Base-by-base conservation (phyloP, 1,140 invertebrate genomes). In the Eufriesea mexicana region DNA sequence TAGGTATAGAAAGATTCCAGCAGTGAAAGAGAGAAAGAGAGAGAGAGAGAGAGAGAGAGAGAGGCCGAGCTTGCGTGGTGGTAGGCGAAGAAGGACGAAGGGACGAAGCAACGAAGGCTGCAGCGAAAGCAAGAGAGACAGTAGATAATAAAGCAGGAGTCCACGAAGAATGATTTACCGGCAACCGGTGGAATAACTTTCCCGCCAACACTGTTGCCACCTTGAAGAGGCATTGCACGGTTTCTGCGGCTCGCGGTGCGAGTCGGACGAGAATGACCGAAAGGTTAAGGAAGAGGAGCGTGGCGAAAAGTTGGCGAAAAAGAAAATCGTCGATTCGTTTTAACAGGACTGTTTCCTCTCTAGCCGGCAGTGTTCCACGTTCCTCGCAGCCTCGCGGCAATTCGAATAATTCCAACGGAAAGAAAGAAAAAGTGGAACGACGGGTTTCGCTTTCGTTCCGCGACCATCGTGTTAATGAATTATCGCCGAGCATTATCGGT, bases 181-280 rank as follows among this genome's bases (percentile, higher is more conserved):
- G 87, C 89, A 88, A 87, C 85, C 85, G 87, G 88, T 90, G 89
- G 87, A 93, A 93, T 93, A 93, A 92, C 90, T 92, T 92, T 91
- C 90, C 91, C 89, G 92, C 86, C 91, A 92, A 93, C 90, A 90
- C 90, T 92, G 91, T 93, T 92, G 90, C 92, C 91, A 91, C 91
- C 91, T 92, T 90, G 88, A 91, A 90, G 90, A 86, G 87, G 84
- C 85, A 84, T 86, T 85, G 86, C 89, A 72, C 77, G 67, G 66
- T 77, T 72, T 62, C 64, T 54, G 62, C 67, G 61, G 76, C 71
- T 76, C 55, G 64, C 59, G 6, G 28, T n/a, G 23, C 57, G 51
- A 74, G 23, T 35, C 54, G 51, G 20, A 16, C 51, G 35, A 57
- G 57, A 18, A 35, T 59, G 28, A 76, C 55, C 42, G 28, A 71